Evolutionary conservation across 2,888 invertebrate genomes (phyloP).

Genomic region (Troides oblongomaculatus): DNA sequence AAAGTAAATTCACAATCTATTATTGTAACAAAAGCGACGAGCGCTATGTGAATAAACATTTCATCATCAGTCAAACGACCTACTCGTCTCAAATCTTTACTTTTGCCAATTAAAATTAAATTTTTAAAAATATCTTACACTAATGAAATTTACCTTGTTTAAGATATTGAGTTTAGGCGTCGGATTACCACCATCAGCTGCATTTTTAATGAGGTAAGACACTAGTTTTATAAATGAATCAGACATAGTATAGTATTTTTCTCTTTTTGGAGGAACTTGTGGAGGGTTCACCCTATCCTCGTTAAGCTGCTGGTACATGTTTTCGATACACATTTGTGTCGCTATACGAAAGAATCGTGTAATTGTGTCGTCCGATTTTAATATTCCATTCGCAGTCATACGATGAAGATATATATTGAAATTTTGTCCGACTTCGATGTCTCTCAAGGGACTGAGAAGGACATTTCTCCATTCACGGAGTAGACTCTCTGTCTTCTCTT

Average conservation of each 20-base stretch:
- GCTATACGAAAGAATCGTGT: conserved; percentile 98
- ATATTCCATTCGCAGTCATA: conserved; percentile 94
- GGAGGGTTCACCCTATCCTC: conserved; percentile 85
- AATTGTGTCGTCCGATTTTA: conserved; percentile 98
- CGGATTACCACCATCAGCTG: conserved; percentile 93
- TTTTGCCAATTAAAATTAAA: background rate
- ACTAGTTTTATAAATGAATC: conserved; percentile 97
- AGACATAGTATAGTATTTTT: conserved; percentile 96
- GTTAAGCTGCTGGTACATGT: conserved; percentile 90
- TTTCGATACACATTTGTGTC: conserved; percentile 97
- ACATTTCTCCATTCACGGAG: conserved; percentile 97
- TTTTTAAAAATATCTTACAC: background rate
- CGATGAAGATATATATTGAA: conserved; percentile 96
- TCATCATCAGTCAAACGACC: no score
- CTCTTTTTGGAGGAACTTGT: conserved; percentile 83
- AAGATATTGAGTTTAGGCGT: conserved; percentile 97
- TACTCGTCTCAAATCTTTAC: no score
- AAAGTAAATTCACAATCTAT: no score
- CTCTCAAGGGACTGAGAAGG: conserved; percentile 89
- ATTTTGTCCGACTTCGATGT: conserved; percentile 92
- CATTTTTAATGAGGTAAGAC: conserved; percentile 95
- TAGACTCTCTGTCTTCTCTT: conserved; percentile 96
- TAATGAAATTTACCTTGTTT: conserved; percentile 85
- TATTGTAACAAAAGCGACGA: no score
- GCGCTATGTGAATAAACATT: no score